Evolutionary conservation across 1,140 invertebrate genomes (phyloP).

Genomic region (Drosophila orosa): DNA sequence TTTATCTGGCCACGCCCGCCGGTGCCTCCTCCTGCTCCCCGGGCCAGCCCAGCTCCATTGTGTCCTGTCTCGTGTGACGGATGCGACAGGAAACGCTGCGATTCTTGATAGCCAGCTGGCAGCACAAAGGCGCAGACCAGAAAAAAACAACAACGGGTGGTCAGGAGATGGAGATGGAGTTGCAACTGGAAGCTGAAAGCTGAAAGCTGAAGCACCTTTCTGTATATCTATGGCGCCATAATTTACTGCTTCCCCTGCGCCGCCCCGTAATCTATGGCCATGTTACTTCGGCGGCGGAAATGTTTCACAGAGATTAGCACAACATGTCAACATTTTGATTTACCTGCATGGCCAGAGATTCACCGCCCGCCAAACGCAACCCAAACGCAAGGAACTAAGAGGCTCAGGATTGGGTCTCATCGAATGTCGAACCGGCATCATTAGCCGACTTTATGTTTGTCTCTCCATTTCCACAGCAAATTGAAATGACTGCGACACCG

Average conservation of each 20-base stretch:
- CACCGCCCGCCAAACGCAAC: neutral
- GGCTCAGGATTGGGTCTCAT: constrained; percentile 17
- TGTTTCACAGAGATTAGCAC: constrained; percentile 79
- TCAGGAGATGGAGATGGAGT: constrained; percentile 18
- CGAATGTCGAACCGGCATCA: constrained; percentile 13
- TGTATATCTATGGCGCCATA: constrained; percentile 54
- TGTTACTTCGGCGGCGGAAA: constrained; percentile 53
- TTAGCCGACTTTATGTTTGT: constrained; percentile 51
- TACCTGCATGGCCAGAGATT: constrained; percentile 42
- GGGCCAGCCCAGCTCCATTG: constrained; percentile 44
- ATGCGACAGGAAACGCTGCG: constrained; percentile 74
- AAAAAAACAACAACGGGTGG: constrained; percentile 4
- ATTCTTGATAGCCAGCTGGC: constrained; percentile 62
- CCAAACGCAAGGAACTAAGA: neutral
- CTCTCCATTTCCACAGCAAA: constrained; percentile 70
- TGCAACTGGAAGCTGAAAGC: constrained; percentile 9
- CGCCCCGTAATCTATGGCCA: constrained; percentile 52
- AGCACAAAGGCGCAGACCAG: constrained; percentile 39
- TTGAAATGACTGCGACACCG: constrained; percentile 73
- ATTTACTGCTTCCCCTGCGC: constrained; percentile 61
- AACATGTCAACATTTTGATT: constrained; percentile 73
- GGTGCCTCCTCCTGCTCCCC: neutral
- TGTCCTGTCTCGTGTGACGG: constrained; percentile 69
- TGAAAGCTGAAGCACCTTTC: constrained; percentile 48
- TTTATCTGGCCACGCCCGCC: constrained; percentile 61